Conservation (phyloP, 2,888 invertebrate genomes). For the Anorthoa munda region DNA sequence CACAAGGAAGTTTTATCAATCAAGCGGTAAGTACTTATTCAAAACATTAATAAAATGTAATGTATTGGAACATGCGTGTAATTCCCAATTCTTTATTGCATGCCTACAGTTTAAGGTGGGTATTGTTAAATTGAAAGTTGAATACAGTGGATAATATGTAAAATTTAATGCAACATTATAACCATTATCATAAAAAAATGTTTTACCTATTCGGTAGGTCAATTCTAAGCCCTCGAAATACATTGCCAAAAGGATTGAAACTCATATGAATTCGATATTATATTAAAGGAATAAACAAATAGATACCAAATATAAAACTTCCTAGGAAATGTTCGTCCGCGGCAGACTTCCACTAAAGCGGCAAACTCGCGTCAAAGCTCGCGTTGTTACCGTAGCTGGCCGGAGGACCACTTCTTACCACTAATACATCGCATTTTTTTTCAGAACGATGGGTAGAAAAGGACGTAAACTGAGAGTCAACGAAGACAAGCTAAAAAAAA, state of each 20-base stretch:
- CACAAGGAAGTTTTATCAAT: slow-evolving; percentile 46
- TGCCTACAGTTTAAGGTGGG: slow-evolving; percentile 40
- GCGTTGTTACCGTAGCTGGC: slow-evolving; percentile 45
- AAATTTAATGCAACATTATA: slow-evolving; percentile 43
- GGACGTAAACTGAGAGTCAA: slow-evolving; percentile 43
- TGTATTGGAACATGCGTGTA: slow-evolving; percentile 42
- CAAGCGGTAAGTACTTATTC: slow-evolving; percentile 45
- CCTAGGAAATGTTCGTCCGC: slow-evolving; percentile 43
- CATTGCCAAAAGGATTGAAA: slow-evolving; percentile 42
- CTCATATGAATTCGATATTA: slow-evolving; percentile 50
- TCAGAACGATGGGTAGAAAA: slow-evolving; percentile 42
- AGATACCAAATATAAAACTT: slow-evolving; percentile 48
- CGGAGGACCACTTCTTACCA: slow-evolving; percentile 46
- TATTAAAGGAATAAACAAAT: slow-evolving; percentile 50
- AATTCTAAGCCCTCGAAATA: slow-evolving; percentile 45
- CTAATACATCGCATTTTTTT: slow-evolving; percentile 45
- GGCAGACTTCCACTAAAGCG: slow-evolving; percentile 47
- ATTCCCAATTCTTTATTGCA: slow-evolving; percentile 44
- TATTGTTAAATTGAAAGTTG: slow-evolving; percentile 44
- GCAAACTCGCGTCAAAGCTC: slow-evolving; percentile 47
- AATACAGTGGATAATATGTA: slow-evolving; percentile 42
- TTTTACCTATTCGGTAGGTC: slow-evolving; percentile 45
- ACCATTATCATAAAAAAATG: slow-evolving; percentile 45
- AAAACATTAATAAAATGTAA: slow-evolving; percentile 42
- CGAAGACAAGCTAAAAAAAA: slow-evolving; percentile 34